These are phyloP conservation scores for Lycopodina hypogea DNA, from an alignment of 37 sponge, comb jelly and placozoan genomes.

Conservation along the genomic window DNA sequence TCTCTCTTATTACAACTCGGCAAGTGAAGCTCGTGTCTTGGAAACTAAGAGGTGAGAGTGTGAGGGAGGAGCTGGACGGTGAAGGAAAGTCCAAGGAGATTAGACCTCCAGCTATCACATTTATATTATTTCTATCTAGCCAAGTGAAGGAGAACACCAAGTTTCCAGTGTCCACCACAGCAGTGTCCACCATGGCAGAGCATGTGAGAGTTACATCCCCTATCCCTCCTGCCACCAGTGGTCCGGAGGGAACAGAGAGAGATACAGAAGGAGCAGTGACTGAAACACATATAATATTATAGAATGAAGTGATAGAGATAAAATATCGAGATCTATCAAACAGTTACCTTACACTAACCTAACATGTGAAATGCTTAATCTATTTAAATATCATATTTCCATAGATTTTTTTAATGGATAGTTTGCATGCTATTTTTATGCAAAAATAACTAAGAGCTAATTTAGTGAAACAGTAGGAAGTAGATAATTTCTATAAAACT, in stretches of 20 bases:
- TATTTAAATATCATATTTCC: no score
- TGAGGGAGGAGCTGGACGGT: neutral
- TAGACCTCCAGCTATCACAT: neutral
- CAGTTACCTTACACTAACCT: no score
- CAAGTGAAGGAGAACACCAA: neutral
- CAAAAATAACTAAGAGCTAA: no score
- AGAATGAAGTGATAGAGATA: no score
- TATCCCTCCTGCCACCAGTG: neutral
- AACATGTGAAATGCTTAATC: no score
- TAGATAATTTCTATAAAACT: no score
- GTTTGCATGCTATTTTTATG: no score
- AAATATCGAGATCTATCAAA: no score
- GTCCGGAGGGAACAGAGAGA: neutral
- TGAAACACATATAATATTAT: neutral
- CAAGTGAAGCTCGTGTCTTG: slow-evolving; percentile 8
- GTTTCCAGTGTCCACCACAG: neutral
- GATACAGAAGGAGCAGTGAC: slow-evolving; percentile 8
- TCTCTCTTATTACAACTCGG: neutral
- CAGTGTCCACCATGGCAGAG: neutral
- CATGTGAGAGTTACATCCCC: slow-evolving; percentile 2
- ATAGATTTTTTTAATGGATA: no score
- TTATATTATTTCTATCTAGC: neutral
- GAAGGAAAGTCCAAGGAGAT: neutral
- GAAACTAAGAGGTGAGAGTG: neutral
- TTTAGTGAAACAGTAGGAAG: no score